Evolutionary conservation across 2,797 vertebrate species (phyloP), one percentile per base, ranked within the genome.

Genomic region (Ptychobarbus kaznakovi): DNA sequence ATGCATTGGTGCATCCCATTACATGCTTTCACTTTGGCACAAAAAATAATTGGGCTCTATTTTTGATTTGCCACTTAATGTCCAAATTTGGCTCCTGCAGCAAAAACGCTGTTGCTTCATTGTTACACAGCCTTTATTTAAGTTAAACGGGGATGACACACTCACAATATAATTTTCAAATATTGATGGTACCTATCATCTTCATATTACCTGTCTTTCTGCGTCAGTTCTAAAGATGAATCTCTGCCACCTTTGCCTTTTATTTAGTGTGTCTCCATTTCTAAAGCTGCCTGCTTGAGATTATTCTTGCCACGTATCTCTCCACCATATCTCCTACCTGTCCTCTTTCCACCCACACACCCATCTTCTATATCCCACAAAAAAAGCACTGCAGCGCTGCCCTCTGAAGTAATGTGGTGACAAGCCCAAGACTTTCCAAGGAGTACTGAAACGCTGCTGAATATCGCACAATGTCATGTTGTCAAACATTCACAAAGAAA

Each of bases 331-430:
- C 73, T 80, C 18, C 69, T 61, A 22, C 86, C 90, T 90, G 78
- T 90, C 46, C 86, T 91, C 89, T 86, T 53, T 89, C 84, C 89
- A 80, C 89, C 91, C 88, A 92, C 93, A 61, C 25, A 12, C 73
- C 88, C 89, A 86, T 83, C 72, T 87, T 66, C 63, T 66, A 81
- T 87, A 88, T 86, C 87, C 89, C 89, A 86, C 89, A 65, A 83
- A 32, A 32, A 32, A 32, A 90, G 83, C 84, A 84, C 90, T 89
- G 87, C 78, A 89, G 80, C 75, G 78, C 79, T 90, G 77, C 88
- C 82, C 87, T 73, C 72, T 75, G 72, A 87, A 87, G 75, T 83
- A 78, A n/a, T 63, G 53, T 80, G 38, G 69, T 86, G 82, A 87
- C 86, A 88, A 87, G 56, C 87, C 89, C 80, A 87, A 61, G 65